phyloP scores from a whole-genome alignment of 2,888 invertebrate species.

The Cryptocheilus praepositus region DNA sequence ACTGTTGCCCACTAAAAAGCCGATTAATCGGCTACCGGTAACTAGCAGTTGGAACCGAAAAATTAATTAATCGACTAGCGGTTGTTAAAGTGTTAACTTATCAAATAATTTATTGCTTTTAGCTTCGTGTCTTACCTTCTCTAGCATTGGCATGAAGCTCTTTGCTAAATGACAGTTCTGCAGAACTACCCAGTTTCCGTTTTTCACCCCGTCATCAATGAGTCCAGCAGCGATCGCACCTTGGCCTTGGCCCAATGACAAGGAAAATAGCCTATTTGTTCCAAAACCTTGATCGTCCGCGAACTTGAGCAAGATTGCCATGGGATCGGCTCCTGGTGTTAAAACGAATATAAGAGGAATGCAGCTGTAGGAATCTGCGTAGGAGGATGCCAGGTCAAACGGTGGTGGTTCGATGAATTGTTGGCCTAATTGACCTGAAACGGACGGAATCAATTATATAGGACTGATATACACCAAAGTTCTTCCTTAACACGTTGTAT shows the following conservation, averaged over 20 bases:
- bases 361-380: constrained; percentile 88
- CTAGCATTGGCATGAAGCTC: constrained; percentile 94
- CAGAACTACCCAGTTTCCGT: constrained; percentile 94
- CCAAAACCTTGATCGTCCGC: constrained; percentile 95
- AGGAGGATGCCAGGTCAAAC: constrained; percentile 90
- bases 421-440: constrained; percentile 82
- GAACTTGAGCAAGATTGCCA: constrained; percentile 92
- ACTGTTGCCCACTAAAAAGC: no score
- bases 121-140: constrained; percentile 79
- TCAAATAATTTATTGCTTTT: no score
- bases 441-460: no score
- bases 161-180: constrained; percentile 97
- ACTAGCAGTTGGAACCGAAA: no score
- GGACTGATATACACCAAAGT: no score
- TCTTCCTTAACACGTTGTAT: no score
- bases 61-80: no score
- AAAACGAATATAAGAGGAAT: constrained; percentile 93
- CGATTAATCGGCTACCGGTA: no score
- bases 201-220: constrained; percentile 89
- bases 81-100: no score
- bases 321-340: constrained; percentile 95
- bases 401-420: constrained; percentile 92
- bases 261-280: constrained; percentile 83
- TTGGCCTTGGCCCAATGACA: constrained; percentile 95
- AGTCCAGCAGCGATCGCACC: constrained; percentile 90